Evolutionary conservation across 2,888 invertebrate species (phyloP).

Genomic region (Pheosia tremula): DNA sequence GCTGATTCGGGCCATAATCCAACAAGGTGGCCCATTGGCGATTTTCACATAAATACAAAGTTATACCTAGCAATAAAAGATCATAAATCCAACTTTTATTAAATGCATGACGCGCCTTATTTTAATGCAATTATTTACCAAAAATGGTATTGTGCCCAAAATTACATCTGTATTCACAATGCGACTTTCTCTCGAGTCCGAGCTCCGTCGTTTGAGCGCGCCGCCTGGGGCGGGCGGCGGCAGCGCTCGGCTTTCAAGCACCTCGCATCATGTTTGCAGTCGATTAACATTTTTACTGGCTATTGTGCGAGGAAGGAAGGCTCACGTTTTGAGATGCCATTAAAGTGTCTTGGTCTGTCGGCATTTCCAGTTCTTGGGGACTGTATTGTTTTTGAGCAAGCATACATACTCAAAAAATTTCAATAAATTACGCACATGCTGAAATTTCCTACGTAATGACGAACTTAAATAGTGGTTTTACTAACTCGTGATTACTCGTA

Average conservation of each 20-base stretch:
- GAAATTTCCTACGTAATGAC: too few relatives aligned
- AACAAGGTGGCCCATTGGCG: too few relatives aligned
- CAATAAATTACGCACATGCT: too few relatives aligned
- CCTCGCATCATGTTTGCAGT: constrained; percentile 29
- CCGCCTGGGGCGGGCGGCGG: constrained; percentile 34
- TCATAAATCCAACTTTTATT: constrained; percentile 3
- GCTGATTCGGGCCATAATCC: too few relatives aligned
- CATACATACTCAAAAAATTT: not conserved
- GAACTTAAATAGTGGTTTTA: not conserved
- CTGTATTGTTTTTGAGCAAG: not conserved
- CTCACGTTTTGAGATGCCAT: not conserved
- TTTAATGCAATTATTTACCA: constrained; percentile 56
- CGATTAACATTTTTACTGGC: constrained; percentile 37
- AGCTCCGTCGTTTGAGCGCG: constrained; percentile 37
- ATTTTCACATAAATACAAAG: too few relatives aligned
- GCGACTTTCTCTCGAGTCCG: constrained; percentile 44
- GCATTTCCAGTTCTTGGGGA: not conserved
- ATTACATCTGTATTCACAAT: constrained; percentile 49
- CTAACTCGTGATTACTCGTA: not conserved
- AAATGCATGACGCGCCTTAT: constrained; percentile 42
- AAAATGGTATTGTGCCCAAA: constrained; percentile 49
- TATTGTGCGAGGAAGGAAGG: not conserved
- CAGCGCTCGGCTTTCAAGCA: constrained; percentile 23
- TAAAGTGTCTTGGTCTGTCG: not conserved
- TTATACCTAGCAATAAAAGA: not conserved